phyloP scores from a whole-genome alignment of 2,113 vertebrate species.

The Onychorhynchus coronatus region DNA sequence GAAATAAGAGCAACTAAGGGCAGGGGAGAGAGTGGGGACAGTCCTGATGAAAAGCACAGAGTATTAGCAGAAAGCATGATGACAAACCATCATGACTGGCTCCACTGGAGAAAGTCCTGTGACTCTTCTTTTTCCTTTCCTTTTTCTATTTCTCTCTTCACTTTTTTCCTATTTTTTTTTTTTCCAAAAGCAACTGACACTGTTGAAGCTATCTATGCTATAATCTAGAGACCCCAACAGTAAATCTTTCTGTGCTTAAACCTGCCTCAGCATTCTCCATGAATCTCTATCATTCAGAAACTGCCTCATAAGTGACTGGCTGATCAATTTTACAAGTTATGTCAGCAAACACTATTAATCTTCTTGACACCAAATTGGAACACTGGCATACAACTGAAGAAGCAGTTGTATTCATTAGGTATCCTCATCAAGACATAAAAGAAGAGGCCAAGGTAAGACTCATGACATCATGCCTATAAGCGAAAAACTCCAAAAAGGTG shows the following conservation, averaged over 20 bases:
- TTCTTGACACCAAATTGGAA: background rate
- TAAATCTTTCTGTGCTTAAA: background rate
- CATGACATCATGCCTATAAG: background rate
- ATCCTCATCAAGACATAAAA: background rate
- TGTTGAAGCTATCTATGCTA: background rate
- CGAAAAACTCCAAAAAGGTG: background rate
- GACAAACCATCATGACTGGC: background rate
- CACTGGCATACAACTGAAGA: background rate
- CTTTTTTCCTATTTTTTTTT: background rate
- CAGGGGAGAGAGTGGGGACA: background rate
- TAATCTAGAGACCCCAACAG: background rate
- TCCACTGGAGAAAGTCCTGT: accelerated
- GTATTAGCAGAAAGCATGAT: background rate
- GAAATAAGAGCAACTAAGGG: background rate
- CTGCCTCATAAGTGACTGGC: background rate
- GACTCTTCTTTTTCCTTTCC: background rate
- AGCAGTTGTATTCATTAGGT: background rate
- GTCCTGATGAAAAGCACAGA: background rate
- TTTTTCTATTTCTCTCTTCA: background rate
- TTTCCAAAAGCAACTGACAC: accelerated
- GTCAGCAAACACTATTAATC: background rate
- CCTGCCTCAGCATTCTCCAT: background rate
- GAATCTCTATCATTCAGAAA: background rate
- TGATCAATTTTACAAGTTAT: background rate
- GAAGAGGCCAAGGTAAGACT: background rate